phyloP scores from a whole-genome alignment of 2,113 vertebrate genomes.

The Falcunculus frontatus region DNA sequence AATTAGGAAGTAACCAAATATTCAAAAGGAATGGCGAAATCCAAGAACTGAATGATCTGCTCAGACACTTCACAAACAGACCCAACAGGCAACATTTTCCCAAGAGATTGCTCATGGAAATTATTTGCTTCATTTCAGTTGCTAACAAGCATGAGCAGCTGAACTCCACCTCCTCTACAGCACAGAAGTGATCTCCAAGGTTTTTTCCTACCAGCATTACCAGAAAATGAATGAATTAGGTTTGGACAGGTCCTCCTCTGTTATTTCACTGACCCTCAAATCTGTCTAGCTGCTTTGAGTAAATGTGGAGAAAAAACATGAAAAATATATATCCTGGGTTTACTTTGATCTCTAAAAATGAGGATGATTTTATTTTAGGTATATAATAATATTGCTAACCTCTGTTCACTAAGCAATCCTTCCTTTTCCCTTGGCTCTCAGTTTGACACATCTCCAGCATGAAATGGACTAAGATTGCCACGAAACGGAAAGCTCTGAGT shows the following conservation, averaged over 20 bases:
- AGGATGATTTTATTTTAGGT: slow-evolving; percentile 2
- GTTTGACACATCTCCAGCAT: slow-evolving; percentile 20
- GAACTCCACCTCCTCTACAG: not conserved
- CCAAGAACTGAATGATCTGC: not conserved
- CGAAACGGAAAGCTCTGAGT: slow-evolving; percentile 21
- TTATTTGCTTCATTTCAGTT: slow-evolving; percentile 37
- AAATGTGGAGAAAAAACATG: slow-evolving; percentile 9
- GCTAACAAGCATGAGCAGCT: slow-evolving; percentile 34
- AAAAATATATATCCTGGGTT: not conserved
- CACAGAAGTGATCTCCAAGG: not conserved
- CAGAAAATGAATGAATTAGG: not conserved
- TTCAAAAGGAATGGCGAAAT: not conserved
- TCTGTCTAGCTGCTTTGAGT: not conserved
- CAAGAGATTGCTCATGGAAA: not conserved
- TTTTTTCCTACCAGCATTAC: not conserved
- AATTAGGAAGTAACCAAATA: not conserved
- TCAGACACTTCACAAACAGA: not conserved
- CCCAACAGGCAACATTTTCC: not conserved
- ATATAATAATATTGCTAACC: not conserved
- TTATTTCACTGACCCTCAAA: not conserved
- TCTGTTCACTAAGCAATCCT: slow-evolving; percentile 7
- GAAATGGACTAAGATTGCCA: slow-evolving; percentile 44
- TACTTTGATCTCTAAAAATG: slow-evolving; percentile 45
- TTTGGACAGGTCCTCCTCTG: not conserved
- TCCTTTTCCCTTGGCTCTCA: not conserved